Conservation (phyloP, 2,888 invertebrate species). For the Mellilla xanthometata region DNA sequence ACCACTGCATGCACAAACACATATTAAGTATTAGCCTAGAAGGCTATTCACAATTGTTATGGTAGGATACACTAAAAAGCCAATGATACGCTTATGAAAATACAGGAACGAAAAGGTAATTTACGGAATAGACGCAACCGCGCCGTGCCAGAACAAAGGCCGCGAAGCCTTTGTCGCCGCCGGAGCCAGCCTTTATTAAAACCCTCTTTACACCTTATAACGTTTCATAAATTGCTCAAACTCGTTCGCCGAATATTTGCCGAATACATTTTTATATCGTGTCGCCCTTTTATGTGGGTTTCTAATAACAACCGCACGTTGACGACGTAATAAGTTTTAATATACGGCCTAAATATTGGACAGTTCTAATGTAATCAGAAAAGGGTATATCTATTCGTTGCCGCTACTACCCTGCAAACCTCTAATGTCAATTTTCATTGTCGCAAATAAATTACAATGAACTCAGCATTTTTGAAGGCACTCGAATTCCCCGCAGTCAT, state of each 20-base stretch:
- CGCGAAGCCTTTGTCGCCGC: conserved; percentile 46
- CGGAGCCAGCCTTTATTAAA: conserved; percentile 60
- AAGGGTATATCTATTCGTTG: background rate
- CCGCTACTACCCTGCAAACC: background rate
- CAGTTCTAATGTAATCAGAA: background rate
- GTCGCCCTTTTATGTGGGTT: background rate
- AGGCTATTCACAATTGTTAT: no score
- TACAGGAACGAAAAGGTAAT: conserved; percentile 43
- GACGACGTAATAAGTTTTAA: background rate
- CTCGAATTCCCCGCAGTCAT: conserved; percentile 8
- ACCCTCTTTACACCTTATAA: conserved; percentile 53
- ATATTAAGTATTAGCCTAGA: no score
- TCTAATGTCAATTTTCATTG: conserved; percentile 8
- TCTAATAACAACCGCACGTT: conserved; percentile 1
- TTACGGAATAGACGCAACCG: conserved; percentile 42
- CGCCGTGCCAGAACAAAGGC: conserved; percentile 48
- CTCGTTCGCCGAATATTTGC: conserved; percentile 20
- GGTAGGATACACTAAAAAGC: background rate
- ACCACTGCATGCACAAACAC: no score
- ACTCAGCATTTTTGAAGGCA: conserved; percentile 9
- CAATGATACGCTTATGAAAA: conserved; percentile 32
- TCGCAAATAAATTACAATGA: conserved; percentile 15
- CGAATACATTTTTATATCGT: background rate
- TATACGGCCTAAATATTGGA: conserved; percentile 4
- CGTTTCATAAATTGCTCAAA: conserved; percentile 48